phyloP scores from a whole-genome alignment of 2,888 invertebrate genomes.

The Dicyrtomina minuta region DNA sequence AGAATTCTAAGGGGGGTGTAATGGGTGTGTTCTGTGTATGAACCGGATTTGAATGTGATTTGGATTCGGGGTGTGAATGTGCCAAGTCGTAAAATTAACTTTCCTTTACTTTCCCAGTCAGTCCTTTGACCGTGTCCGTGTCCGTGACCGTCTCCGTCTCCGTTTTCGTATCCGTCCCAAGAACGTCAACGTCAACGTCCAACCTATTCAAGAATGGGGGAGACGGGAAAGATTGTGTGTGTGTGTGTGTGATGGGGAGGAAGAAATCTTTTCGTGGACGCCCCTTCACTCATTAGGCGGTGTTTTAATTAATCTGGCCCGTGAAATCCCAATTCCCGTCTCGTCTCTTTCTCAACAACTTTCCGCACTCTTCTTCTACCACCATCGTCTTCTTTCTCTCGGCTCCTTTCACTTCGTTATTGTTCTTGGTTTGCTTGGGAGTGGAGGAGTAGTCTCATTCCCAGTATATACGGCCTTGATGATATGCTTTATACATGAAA shows the following conservation, averaged over 20 bases:
- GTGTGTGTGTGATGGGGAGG: conserved; percentile 4
- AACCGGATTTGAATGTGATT: too few relatives aligned
- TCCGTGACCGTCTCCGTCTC: background rate
- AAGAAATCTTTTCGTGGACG: conserved; percentile 10
- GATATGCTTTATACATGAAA: background rate
- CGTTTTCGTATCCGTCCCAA: background rate
- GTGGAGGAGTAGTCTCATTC: conserved; percentile 1
- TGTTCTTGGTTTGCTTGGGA: background rate
- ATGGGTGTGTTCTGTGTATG: too few relatives aligned
- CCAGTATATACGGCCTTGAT: background rate
- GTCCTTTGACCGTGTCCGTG: too few relatives aligned
- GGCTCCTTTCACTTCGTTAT: background rate
- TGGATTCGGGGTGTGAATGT: too few relatives aligned
- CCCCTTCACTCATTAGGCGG: conserved; percentile 36
- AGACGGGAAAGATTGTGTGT: too few relatives aligned
- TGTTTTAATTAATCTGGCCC: conserved; percentile 43
- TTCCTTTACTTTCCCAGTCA: background rate
- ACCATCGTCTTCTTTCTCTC: background rate
- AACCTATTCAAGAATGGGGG: background rate
- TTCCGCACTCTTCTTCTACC: too few relatives aligned
- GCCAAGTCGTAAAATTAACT: too few relatives aligned
- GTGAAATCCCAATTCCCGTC: background rate
- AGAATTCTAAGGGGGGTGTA: too few relatives aligned
- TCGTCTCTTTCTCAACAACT: background rate
- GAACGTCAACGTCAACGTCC: background rate